phyloP scores from a whole-genome alignment of 2,888 invertebrate genomes.

The Encarsia formosa region DNA sequence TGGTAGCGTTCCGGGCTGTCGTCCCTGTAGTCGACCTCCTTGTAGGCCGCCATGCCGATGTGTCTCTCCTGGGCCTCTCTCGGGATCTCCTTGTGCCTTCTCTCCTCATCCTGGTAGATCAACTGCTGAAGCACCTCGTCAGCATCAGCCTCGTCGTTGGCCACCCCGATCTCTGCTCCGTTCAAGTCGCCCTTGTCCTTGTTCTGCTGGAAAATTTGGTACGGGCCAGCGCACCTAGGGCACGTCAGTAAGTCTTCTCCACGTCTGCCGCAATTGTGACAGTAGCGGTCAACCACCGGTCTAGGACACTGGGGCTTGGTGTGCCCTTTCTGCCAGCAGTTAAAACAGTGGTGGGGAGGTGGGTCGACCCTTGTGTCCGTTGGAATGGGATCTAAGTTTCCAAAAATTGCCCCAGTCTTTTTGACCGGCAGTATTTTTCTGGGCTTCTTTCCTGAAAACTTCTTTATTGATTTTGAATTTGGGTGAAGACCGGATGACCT shows the following conservation, averaged over 20 bases:
- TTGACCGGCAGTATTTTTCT: not conserved
- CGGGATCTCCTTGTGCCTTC: too few species aligned
- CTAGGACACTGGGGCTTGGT: constrained; percentile 1
- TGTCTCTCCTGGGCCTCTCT: too few species aligned
- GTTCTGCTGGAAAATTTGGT: too few species aligned
- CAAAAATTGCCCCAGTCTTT: constrained; percentile 5
- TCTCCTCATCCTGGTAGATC: not conserved
- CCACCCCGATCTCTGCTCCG: not conserved
- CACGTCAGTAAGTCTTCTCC: constrained; percentile 11
- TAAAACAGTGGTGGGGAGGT: constrained; percentile 11
- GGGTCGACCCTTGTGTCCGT: constrained; percentile 10
- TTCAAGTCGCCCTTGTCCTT: not conserved
- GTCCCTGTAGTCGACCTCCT: too few species aligned
- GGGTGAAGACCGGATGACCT: not conserved
- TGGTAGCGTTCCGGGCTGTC: too few species aligned
- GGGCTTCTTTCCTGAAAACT: not conserved
- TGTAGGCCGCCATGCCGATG: too few species aligned
- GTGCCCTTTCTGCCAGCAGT: constrained; percentile 18
- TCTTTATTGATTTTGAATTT: not conserved
- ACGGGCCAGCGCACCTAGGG: constrained; percentile 16
- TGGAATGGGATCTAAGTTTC: constrained; percentile 5
- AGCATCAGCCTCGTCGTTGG: not conserved
- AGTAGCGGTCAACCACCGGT: not conserved
- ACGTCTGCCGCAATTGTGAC: constrained; percentile 17
- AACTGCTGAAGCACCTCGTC: constrained; percentile 8